Percentiles rank a stretch among this genome's conserved stretches.
These are phyloP conservation scores for Pemphredon lugubris DNA, from an alignment of 2,888 invertebrate species.

Conservation along the genomic window DNA sequence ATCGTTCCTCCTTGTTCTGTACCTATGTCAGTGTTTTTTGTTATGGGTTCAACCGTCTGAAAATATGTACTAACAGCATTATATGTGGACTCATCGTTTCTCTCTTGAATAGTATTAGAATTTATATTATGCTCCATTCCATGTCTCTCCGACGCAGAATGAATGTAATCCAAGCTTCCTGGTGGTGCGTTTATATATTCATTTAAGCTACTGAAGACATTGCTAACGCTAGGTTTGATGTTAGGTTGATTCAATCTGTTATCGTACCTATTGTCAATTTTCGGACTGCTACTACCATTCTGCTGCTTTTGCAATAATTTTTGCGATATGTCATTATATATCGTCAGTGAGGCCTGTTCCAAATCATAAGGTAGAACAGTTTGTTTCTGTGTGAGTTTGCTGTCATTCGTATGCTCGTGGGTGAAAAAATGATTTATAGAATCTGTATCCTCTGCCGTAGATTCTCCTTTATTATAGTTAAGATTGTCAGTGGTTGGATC, in stretches of 20 bases:
- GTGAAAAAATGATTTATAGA: constrained; percentile 72
- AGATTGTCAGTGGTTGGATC: constrained; percentile 14
- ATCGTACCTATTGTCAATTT: constrained; percentile 74
- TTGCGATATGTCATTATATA: constrained; percentile 74
- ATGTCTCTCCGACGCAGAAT: constrained; percentile 30
- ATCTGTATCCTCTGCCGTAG: constrained; percentile 54
- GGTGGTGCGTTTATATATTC: constrained; percentile 83
- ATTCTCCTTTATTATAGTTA: constrained; percentile 19
- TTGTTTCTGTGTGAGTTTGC: constrained; percentile 69
- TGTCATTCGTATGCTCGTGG: constrained; percentile 59
- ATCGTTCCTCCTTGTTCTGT: constrained; percentile 1
- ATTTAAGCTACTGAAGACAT: constrained; percentile 85
- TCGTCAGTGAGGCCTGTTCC: constrained; percentile 62
- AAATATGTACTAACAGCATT: constrained; percentile 12
- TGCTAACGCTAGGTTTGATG: constrained; percentile 83
- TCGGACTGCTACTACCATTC: constrained; percentile 66
- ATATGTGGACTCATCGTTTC: constrained; percentile 19
- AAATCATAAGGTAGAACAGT: constrained; percentile 61
- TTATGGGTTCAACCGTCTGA: constrained; percentile 2
- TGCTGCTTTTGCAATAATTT: constrained; percentile 73
- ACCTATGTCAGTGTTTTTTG: constrained; percentile 13
- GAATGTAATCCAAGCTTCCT: constrained; percentile 66
- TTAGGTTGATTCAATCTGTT: constrained; percentile 76
- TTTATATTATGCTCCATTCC: constrained; percentile 27
- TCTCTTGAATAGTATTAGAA: constrained; percentile 19